These are phyloP conservation scores for Petrocephalus microphthalmus DNA, from an alignment of 2,113 vertebrate species.

Conservation along the genomic window DNA sequence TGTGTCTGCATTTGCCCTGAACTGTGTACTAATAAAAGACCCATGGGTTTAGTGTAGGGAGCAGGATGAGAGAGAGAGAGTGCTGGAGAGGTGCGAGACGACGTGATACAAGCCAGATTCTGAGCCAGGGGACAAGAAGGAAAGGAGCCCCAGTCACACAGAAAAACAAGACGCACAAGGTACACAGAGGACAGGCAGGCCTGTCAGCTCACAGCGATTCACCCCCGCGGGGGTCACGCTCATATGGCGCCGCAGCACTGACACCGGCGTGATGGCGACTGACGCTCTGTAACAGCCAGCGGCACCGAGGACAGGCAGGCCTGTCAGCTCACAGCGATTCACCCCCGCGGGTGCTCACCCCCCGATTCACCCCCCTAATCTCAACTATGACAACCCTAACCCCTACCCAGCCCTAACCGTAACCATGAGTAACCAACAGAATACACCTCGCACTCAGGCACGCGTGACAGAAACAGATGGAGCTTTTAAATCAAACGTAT, in stretches of 20 bases:
- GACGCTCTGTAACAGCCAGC: background rate
- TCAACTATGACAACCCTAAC: background rate
- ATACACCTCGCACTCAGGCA: too few relatives aligned
- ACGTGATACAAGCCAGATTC: background rate
- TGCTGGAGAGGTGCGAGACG: background rate
- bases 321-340: background rate
- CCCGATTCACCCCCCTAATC: background rate
- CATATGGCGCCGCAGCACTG: background rate
- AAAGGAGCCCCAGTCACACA: background rate
- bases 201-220: background rate
- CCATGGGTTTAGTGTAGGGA: background rate
- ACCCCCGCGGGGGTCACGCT: background rate
- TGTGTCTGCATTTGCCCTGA: constrained; percentile 19
- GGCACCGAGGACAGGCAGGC: background rate
- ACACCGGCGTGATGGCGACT: background rate
- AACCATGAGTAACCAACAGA: background rate
- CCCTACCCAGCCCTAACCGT: background rate
- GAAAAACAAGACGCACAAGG: background rate
- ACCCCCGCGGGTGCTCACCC: background rate
- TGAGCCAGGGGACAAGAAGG: background rate
- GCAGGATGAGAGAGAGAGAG: background rate
- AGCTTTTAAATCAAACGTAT: background rate
- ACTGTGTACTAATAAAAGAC: constrained; percentile 27
- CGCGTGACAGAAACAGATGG: background rate
- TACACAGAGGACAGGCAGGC: background rate